Conservation (phyloP, 2,797 vertebrate species). For the Sternotherus odoratus region DNA sequence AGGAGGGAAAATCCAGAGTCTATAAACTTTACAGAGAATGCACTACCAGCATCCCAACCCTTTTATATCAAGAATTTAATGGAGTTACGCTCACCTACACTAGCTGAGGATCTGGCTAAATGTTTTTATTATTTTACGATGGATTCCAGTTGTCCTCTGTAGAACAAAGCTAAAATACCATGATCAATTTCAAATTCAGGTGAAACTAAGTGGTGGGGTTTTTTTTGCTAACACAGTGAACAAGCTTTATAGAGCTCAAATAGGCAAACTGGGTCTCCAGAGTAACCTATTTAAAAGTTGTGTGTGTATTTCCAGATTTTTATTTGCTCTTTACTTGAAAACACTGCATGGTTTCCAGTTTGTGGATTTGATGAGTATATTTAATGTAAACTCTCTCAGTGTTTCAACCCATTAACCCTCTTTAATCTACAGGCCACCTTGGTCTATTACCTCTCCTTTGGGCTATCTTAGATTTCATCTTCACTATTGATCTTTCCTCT, state of each 20-base stretch:
- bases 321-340: background rate
- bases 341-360: background rate
- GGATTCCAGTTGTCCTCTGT: background rate
- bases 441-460: background rate
- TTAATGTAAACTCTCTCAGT: background rate
- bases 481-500: background rate
- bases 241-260: background rate
- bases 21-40: background rate
- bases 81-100: background rate
- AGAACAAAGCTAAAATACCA: background rate
- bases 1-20: fast-evolving
- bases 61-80: background rate
- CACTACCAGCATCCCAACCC: background rate
- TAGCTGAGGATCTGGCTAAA: background rate
- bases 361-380: background rate
- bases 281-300: conserved; percentile 3
- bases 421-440: background rate
- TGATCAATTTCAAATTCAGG: background rate
- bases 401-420: background rate
- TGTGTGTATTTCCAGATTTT: background rate
- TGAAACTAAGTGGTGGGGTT: background rate
- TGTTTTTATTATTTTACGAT: background rate
- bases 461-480: background rate
- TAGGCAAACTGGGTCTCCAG: fast-evolving
- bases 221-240: background rate